Conservation (phyloP, 2,113 vertebrate species). For the Dunckerocampus dactyliophorus region DNA sequence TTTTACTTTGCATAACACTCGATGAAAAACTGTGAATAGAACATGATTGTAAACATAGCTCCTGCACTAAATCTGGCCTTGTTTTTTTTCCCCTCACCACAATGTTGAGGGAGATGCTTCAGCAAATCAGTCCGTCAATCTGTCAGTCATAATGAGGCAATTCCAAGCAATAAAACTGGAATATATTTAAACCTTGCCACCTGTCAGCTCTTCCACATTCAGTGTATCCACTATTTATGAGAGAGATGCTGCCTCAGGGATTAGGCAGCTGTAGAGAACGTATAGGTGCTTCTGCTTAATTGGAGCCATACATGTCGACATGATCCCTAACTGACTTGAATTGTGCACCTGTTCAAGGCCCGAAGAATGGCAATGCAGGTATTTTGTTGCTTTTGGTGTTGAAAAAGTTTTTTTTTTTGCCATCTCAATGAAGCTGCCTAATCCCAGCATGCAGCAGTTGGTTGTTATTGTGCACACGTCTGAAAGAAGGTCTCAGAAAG, state of each 20-base stretch:
- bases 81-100: background rate
- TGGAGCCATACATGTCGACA: background rate
- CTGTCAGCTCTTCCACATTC: constrained; percentile 1
- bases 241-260: background rate
- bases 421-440: background rate
- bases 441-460: background rate
- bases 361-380: background rate
- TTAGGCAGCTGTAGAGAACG: background rate
- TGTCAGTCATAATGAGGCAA: constrained; percentile 11
- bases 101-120: constrained; percentile 5
- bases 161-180: background rate
- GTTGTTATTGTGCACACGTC: background rate
- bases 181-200: background rate
- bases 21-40: background rate
- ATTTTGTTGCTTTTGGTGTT: background rate
- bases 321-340: background rate
- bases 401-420: background rate
- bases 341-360: background rate
- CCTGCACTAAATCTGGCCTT: background rate
- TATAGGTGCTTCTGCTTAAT: background rate
- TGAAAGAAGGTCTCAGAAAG: background rate
- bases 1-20: background rate
- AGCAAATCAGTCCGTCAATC: constrained; percentile 10
- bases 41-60: background rate
- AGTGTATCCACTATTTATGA: constrained; percentile 2